Percentiles rank a stretch among this genome's conserved stretches.
These are phyloP conservation scores for Lamellibrachia columna DNA, from an alignment of 2,888 invertebrate genomes.

Conservation along the genomic window DNA sequence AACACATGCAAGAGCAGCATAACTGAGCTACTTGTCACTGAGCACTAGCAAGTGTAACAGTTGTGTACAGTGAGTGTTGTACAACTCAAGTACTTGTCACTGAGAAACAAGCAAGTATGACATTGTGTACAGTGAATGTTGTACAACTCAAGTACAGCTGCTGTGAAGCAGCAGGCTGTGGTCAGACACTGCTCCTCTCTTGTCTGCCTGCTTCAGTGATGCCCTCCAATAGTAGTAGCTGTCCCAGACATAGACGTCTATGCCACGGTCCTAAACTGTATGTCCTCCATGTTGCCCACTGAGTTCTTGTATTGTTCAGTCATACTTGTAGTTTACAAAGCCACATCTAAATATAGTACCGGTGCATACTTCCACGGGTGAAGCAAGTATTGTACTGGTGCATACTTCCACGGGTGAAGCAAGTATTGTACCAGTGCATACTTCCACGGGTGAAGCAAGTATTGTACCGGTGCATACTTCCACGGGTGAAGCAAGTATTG, in stretches of 20 bases:
- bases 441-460: background rate
- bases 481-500: background rate
- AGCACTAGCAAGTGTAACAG: background rate
- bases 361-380: background rate
- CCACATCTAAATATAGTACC: background rate
- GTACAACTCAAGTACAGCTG: background rate
- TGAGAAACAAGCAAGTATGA: background rate
- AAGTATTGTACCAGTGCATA: background rate
- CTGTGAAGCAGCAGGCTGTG: background rate
- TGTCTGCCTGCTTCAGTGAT: background rate
- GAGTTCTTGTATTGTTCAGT: background rate
- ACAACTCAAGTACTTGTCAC: background rate
- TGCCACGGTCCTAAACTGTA: background rate
- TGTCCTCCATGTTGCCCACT: background rate
- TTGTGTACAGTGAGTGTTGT: background rate
- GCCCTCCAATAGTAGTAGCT: background rate
- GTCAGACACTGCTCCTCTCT: background rate
- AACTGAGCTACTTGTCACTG: background rate
- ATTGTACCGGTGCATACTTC: background rate
- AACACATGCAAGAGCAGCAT: no score
- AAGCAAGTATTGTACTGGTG: background rate
- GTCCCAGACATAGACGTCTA: background rate
- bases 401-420: background rate
- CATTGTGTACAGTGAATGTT: background rate
- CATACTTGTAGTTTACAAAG: background rate